phyloP scores from a whole-genome alignment of 2,113 vertebrate species.

The Neoarius graeffei region DNA sequence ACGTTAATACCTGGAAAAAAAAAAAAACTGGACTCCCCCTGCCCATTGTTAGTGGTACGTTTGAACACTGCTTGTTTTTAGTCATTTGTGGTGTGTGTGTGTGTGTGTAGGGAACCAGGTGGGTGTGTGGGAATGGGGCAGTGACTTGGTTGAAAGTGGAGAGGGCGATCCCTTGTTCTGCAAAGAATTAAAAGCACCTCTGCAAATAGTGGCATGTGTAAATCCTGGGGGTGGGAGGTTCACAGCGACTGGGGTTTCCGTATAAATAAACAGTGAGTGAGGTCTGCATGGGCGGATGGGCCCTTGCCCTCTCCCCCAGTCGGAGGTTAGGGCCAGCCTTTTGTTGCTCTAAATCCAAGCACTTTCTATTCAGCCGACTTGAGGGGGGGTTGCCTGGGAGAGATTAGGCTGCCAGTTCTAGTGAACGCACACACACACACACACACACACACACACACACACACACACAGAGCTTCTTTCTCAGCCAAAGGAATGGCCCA shows the following conservation, averaged over 20 bases:
- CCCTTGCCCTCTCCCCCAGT: slow-evolving; percentile 53
- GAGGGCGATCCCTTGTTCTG: slow-evolving; percentile 70
- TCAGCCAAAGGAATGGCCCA: slow-evolving; percentile 46
- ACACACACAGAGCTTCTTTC: slow-evolving; percentile 44
- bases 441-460: slow-evolving; percentile 29
- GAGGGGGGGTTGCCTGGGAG: slow-evolving; percentile 70
- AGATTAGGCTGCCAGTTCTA: slow-evolving; percentile 75
- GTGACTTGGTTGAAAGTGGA: slow-evolving; percentile 53
- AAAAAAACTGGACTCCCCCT: slow-evolving; percentile 31
- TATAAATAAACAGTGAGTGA: slow-evolving; percentile 80
- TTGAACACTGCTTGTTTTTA: slow-evolving; percentile 18
- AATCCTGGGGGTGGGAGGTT: slow-evolving; percentile 72
- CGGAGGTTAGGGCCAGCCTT: slow-evolving; percentile 72
- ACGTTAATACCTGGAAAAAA: slow-evolving; percentile 16
- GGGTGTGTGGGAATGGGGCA: slow-evolving; percentile 57
- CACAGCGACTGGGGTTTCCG: slow-evolving; percentile 71
- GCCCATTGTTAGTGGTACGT: slow-evolving; percentile 8
- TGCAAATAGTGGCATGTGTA: slow-evolving; percentile 78
- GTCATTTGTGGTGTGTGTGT: slow-evolving; percentile 37
- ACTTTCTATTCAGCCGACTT: slow-evolving; percentile 76
- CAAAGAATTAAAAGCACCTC: slow-evolving; percentile 78
- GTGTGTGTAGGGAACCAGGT: slow-evolving; percentile 35
- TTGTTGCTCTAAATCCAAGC: slow-evolving; percentile 81
- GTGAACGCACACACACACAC: too few relatives aligned
- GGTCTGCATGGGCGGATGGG: slow-evolving; percentile 70